These are phyloP conservation scores for Dissostichus mawsoni DNA, from an alignment of 2,113 vertebrate species.

Conservation along the genomic window DNA sequence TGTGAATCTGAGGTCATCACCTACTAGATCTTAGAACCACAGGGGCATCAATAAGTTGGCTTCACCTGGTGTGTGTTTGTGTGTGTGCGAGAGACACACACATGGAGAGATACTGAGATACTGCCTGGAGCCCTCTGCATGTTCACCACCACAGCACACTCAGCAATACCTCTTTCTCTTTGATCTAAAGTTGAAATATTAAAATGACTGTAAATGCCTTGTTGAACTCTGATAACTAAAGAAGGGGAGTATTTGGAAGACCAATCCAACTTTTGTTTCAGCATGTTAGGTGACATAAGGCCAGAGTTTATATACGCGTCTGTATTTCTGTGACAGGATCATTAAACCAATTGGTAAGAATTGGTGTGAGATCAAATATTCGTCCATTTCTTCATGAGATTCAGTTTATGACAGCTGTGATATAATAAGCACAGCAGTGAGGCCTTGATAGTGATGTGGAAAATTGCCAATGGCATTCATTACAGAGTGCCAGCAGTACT, in stretches of 20 bases:
- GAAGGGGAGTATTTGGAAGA: neutral
- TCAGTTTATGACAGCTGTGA: slow-evolving; percentile 14
- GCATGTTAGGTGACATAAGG: neutral
- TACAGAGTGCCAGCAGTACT: neutral
- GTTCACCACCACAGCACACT: neutral
- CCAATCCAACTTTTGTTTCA: neutral
- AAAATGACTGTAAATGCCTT: neutral
- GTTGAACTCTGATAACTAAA: neutral
- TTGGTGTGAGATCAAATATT: neutral
- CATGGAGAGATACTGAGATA: neutral
- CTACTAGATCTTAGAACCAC: neutral
- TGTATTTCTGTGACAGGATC: neutral
- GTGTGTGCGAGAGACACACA: neutral
- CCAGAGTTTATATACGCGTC: neutral
- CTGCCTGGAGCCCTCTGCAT: slow-evolving; percentile 2
- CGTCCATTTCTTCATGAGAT: neutral
- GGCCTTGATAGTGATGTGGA: neutral
- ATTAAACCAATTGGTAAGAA: neutral
- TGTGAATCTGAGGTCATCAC: neutral
- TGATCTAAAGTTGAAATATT: neutral
- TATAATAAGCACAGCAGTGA: neutral
- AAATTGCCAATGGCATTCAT: neutral
- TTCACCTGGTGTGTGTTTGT: neutral
- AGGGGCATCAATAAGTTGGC: neutral
- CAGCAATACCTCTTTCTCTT: neutral